Evolutionary conservation across 92 coral and sea anemone genomes (phyloP).

Genomic region (Epizoanthus stellaris): DNA sequence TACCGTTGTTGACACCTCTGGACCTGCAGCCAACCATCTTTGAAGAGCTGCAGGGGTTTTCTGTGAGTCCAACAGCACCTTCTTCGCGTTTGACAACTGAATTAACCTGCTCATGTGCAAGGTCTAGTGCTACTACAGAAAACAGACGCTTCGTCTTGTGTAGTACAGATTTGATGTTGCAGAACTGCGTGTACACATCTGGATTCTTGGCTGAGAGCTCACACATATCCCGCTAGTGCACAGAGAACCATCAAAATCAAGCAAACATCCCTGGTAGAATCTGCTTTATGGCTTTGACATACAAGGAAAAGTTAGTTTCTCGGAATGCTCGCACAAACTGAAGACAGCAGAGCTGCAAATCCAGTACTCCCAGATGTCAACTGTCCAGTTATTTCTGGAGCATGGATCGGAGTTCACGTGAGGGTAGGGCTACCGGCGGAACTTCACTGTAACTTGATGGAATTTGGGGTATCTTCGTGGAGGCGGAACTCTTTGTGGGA

Average conservation of each 20-base stretch:
- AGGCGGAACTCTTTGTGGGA: background rate
- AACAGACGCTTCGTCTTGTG: conserved; percentile 59
- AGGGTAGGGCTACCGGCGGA: conserved; percentile 17
- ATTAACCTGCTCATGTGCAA: conserved; percentile 71
- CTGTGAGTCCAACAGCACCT: conserved; percentile 77
- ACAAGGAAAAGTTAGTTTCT: conserved; percentile 63
- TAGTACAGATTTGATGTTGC: conserved; percentile 49
- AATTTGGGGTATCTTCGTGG: conserved; percentile 28
- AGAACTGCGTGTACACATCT: conserved; percentile 45
- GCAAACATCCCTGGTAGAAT: conserved; percentile 77
- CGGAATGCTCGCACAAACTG: conserved; percentile 65
- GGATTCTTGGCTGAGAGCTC: conserved; percentile 45
- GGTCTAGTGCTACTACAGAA: conserved; percentile 70
- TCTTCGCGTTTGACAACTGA: conserved; percentile 72
- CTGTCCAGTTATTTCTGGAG: background rate
- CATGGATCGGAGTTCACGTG: conserved; percentile 11
- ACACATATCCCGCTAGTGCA: conserved; percentile 58
- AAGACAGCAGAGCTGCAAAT: conserved; percentile 46
- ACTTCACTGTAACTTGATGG: conserved; percentile 36
- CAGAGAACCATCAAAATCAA: conserved; percentile 70
- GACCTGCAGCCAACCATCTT: conserved; percentile 77
- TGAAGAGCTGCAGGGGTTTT: conserved; percentile 64
- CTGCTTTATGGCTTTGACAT: conserved; percentile 53
- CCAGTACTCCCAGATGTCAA: background rate
- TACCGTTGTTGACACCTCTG: conserved; percentile 63